Conservation (phyloP, 1,140 invertebrate species). For the Diprion similis region DNA sequence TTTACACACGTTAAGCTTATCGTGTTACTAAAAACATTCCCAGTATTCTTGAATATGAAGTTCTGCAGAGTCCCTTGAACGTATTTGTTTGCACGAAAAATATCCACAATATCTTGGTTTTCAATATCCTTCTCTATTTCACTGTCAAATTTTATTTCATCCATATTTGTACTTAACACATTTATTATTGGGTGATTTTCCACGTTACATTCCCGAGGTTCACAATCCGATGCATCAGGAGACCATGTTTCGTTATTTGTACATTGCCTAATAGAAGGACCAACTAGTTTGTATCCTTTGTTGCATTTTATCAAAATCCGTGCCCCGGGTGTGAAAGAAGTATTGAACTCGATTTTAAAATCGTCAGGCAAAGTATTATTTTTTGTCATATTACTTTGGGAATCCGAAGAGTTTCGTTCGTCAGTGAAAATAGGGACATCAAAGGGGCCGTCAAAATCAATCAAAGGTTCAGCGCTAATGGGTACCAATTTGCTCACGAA, state of each 20-base stretch:
- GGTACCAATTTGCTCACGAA: background rate
- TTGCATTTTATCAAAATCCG: conserved; percentile 36
- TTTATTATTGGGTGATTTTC: conserved; percentile 32
- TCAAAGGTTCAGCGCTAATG: background rate
- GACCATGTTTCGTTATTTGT: conserved; percentile 39
- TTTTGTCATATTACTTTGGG: background rate
- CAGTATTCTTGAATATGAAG: conserved; percentile 20
- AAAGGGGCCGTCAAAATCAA: background rate
- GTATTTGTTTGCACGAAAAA: background rate
- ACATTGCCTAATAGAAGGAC: conserved; percentile 30
- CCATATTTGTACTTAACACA: background rate
- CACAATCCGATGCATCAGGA: conserved; percentile 25
- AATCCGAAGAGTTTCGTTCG: background rate
- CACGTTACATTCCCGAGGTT: conserved; percentile 30
- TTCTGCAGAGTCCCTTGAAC: background rate
- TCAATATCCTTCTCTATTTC: background rate
- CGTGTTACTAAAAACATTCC: conserved; percentile 33
- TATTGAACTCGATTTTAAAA: background rate
- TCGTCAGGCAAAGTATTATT: background rate
- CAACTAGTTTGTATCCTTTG: conserved; percentile 31
- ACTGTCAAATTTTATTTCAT: background rate
- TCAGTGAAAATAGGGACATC: background rate
- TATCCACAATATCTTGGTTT: background rate
- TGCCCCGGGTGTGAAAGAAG: conserved; percentile 17
- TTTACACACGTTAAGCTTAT: conserved; percentile 37